Percentiles rank a stretch among this genome's conserved stretches.
These are phyloP conservation scores for Aphis gossypii DNA, from an alignment of 1,140 invertebrate genomes.

Conservation along the genomic window DNA sequence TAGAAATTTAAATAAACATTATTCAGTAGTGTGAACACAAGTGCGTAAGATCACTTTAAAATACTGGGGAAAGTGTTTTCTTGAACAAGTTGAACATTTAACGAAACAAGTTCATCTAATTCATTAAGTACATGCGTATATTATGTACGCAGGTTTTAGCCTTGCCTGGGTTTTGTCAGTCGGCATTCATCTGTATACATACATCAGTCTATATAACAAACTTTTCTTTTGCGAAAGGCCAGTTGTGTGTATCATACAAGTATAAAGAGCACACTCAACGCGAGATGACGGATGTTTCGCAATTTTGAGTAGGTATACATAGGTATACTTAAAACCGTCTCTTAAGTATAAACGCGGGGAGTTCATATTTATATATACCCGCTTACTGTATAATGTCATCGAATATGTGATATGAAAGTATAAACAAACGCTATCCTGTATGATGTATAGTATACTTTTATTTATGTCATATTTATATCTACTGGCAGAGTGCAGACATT, in stretches of 20 bases:
- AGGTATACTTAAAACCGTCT: neutral
- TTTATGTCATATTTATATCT: neutral
- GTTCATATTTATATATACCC: neutral
- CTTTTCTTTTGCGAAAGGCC: neutral
- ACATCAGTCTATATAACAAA: neutral
- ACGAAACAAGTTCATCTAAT: neutral
- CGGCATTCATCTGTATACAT: neutral
- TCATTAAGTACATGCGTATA: neutral
- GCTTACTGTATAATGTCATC: neutral
- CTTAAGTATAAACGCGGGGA: neutral
- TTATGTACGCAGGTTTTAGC: neutral
- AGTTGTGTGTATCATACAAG: neutral
- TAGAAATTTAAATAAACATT: neutral
- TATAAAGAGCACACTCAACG: neutral
- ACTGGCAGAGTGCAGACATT: neutral
- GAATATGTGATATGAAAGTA: neutral
- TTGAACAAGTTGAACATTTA: neutral
- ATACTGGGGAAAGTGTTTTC: neutral
- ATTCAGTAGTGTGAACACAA: neutral
- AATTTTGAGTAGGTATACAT: neutral
- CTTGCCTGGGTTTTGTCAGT: neutral
- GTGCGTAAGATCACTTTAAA: neutral
- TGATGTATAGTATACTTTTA: neutral
- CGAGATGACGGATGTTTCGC: neutral
- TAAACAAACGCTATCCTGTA: neutral